Conservation (phyloP, 92 coral and sea anemone genomes). For the Palythoa caribaeorum region DNA sequence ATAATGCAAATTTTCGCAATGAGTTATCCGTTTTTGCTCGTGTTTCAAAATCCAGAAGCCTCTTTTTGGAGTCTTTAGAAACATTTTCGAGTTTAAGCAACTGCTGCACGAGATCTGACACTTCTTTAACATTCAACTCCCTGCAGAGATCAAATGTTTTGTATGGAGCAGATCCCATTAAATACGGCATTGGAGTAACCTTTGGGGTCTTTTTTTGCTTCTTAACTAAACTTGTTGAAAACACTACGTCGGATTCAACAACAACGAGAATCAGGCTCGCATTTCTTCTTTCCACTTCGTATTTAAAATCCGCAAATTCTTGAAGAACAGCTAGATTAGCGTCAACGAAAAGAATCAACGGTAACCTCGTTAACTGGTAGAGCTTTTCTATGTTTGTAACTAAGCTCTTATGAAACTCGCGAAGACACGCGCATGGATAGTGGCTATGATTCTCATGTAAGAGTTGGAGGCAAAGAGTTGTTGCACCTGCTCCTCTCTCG, state of each 20-base stretch:
- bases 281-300: slow-evolving; percentile 70
- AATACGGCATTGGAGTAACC: slow-evolving; percentile 39
- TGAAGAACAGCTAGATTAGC: slow-evolving; percentile 72
- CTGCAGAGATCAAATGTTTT: slow-evolving; percentile 69
- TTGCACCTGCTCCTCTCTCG: slow-evolving; percentile 86
- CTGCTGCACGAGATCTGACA: slow-evolving; percentile 63
- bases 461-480: slow-evolving; percentile 79
- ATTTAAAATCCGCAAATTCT: slow-evolving; percentile 78
- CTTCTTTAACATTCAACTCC: slow-evolving; percentile 63
- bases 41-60: slow-evolving; percentile 45
- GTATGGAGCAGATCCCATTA: slow-evolving; percentile 70
- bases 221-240: slow-evolving; percentile 12
- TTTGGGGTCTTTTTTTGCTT: slow-evolving; percentile 48
- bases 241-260: slow-evolving; percentile 72
- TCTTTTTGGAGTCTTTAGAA: slow-evolving; percentile 42
- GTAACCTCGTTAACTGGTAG: slow-evolving; percentile 55
- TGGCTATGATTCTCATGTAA: slow-evolving; percentile 65
- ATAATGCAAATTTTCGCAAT: slow-evolving; percentile 71
- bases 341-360: slow-evolving; percentile 76
- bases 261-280: slow-evolving; percentile 65
- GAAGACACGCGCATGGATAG: slow-evolving; percentile 73
- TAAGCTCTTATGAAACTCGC: slow-evolving; percentile 70
- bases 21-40: slow-evolving; percentile 33
- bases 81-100: slow-evolving; percentile 47
- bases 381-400: slow-evolving; percentile 76